Conservation (phyloP, 2,113 vertebrate genomes). For the Melanerpes formicivorus region DNA sequence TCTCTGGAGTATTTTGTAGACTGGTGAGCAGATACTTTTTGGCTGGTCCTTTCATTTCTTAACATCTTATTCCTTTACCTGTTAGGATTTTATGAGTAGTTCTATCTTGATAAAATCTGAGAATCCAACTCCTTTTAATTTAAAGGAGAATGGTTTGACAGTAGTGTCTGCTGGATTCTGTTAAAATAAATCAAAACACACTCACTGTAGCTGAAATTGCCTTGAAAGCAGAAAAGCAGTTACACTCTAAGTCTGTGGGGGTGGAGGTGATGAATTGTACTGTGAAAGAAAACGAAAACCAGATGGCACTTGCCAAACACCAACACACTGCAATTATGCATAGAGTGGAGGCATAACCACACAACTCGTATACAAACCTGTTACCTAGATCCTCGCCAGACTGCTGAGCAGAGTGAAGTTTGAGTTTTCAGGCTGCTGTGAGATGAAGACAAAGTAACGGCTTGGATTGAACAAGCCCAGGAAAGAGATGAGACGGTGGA, state of each 20-base stretch:
- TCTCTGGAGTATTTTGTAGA: background rate
- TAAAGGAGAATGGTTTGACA: background rate
- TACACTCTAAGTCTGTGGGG: slow-evolving; percentile 21
- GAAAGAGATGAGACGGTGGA: background rate
- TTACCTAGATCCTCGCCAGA: slow-evolving; percentile 39
- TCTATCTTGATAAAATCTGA: slow-evolving; percentile 27
- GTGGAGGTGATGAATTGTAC: slow-evolving; percentile 53
- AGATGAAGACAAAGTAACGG: background rate
- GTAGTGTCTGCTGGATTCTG: background rate
- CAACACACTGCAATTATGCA: slow-evolving; percentile 13
- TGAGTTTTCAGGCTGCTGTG: background rate
- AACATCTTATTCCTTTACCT: background rate
- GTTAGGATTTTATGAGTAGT: slow-evolving; percentile 14
- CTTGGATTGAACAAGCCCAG: background rate
- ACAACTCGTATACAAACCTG: slow-evolving; percentile 17
- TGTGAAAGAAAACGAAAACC: slow-evolving; percentile 63
- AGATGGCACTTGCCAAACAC: slow-evolving; percentile 75
- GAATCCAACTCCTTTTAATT: slow-evolving; percentile 24
- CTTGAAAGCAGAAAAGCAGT: slow-evolving; percentile 33
- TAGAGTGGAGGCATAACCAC: slow-evolving; percentile 33
- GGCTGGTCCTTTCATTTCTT: background rate
- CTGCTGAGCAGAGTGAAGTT: background rate
- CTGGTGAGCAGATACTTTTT: background rate
- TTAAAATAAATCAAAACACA: slow-evolving; percentile 42
- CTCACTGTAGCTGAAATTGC: slow-evolving; percentile 3